These are phyloP conservation scores for Synanthedon andrenaeformis DNA, from an alignment of 2,888 invertebrate genomes.

Conservation along the genomic window DNA sequence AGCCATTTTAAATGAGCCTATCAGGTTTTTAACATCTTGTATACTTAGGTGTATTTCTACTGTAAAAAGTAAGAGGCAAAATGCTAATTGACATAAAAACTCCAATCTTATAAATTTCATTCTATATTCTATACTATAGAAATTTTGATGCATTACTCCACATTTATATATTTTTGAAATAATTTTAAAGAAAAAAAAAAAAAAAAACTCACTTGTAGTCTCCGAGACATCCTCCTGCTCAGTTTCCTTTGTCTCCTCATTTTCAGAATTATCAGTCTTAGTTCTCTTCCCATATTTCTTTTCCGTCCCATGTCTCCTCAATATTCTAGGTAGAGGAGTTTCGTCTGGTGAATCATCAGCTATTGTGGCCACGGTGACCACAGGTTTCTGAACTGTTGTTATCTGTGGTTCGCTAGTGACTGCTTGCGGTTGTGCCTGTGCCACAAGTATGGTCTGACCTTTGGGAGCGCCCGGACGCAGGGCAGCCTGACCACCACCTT, in stretches of 20 bases:
- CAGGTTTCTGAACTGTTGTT: conserved; percentile 13
- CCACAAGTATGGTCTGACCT: conserved; percentile 58
- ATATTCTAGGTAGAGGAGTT: conserved; percentile 30
- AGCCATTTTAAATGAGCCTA: no score
- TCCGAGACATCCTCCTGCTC: conserved; percentile 28
- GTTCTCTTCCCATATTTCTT: conserved; percentile 58
- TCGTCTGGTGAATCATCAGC: conserved; percentile 36
- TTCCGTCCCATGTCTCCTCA: conserved; percentile 40
- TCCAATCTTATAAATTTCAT: no score
- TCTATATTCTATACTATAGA: no score
- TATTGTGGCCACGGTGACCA: conserved; percentile 16
- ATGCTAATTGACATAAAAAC: no score
- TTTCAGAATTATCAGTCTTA: conserved; percentile 40
- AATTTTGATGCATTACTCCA: no score
- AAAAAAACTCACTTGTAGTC: conserved; percentile 32
- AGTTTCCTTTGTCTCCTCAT: conserved; percentile 36
- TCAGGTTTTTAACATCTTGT: no score
- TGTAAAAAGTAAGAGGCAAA: no score
- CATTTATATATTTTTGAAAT: background rate
- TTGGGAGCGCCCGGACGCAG: conserved; percentile 46
- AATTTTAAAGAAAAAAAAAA: conserved; percentile 6
- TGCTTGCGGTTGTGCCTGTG: conserved; percentile 45
- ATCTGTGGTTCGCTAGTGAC: conserved; percentile 19
- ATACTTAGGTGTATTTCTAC: no score
- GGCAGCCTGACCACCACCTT: conserved; percentile 45